A percentile compares a stretch with the other conserved stretches of the same genome.
These are phyloP conservation scores for Cyaniris semiargus DNA, from an alignment of 2,888 invertebrate species.

Conservation along the genomic window DNA sequence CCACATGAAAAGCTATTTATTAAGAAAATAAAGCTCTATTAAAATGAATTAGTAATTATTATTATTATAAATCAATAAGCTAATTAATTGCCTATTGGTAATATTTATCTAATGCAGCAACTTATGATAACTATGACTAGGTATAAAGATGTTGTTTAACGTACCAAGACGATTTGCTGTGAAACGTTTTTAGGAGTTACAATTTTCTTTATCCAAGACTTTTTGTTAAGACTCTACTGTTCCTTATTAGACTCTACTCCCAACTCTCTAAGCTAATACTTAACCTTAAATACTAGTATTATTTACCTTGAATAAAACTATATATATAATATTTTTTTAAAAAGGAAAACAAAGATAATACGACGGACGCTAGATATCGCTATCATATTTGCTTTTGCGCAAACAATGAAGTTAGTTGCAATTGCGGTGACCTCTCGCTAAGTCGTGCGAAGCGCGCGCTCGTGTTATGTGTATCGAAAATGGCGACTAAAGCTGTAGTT, in stretches of 20 bases:
- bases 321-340: background rate
- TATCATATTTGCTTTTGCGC: background rate
- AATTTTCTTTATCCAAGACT: background rate
- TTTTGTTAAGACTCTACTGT: too few relatives aligned
- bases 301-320: background rate
- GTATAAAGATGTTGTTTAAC: background rate
- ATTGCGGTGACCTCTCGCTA: slow-evolving; percentile 21
- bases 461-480: slow-evolving; percentile 38
- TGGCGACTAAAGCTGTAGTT: background rate
- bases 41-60: too few relatives aligned
- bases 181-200: background rate
- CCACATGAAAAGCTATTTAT: too few relatives aligned
- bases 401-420: slow-evolving; percentile 52
- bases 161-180: background rate
- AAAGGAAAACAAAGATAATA: background rate
- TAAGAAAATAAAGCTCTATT: too few relatives aligned
- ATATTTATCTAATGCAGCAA: too few relatives aligned
- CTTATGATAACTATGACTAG: too few relatives aligned
- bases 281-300: too few relatives aligned
- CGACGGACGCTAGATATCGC: slow-evolving; percentile 4
- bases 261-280: too few relatives aligned
- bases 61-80: too few relatives aligned
- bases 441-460: slow-evolving; percentile 10
- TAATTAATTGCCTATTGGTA: too few relatives aligned
- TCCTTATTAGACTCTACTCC: too few relatives aligned